Evolutionary conservation across 1,140 invertebrate genomes (phyloP).

Genomic region (Branchinecta lynchi): DNA sequence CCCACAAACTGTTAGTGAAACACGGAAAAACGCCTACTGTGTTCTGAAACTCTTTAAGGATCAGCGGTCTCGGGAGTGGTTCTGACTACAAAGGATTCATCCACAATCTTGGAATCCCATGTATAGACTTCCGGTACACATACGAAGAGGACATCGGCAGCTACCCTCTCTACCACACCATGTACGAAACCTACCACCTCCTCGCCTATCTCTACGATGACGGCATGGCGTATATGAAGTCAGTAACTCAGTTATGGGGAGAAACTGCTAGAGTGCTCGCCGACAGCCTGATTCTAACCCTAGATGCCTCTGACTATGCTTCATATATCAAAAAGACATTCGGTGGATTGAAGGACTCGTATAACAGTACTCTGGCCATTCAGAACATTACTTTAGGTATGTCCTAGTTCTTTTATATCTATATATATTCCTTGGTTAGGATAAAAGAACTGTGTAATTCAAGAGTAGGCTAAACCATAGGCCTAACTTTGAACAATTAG

Average conservation of each 20-base stretch:
- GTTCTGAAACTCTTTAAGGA: constrained; percentile 13
- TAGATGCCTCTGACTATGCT: background rate
- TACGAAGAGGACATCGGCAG: constrained; percentile 21
- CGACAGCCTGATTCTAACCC: background rate
- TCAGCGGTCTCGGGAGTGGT: constrained; percentile 19
- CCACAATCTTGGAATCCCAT: constrained; percentile 16
- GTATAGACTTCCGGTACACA: constrained; percentile 15
- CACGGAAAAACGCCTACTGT: no score
- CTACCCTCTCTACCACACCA: constrained; percentile 29
- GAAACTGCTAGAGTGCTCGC: constrained; percentile 19
- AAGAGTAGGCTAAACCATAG: no score
- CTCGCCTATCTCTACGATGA: constrained; percentile 29
- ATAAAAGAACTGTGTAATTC: no score
- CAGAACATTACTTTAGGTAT: constrained; percentile 10
- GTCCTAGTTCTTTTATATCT: background rate
- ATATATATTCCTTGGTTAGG: no score
- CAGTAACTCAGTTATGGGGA: constrained; percentile 24
- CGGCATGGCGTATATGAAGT: constrained; percentile 23
- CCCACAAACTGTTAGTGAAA: no score
- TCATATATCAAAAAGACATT: background rate
- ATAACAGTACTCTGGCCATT: background rate
- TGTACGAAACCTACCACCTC: constrained; percentile 29
- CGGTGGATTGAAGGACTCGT: background rate
- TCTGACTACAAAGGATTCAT: constrained; percentile 18
- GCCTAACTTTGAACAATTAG: no score